These are phyloP conservation scores for Octomys mimax DNA, from an alignment of 2,797 vertebrate genomes.

Conservation along the genomic window DNA sequence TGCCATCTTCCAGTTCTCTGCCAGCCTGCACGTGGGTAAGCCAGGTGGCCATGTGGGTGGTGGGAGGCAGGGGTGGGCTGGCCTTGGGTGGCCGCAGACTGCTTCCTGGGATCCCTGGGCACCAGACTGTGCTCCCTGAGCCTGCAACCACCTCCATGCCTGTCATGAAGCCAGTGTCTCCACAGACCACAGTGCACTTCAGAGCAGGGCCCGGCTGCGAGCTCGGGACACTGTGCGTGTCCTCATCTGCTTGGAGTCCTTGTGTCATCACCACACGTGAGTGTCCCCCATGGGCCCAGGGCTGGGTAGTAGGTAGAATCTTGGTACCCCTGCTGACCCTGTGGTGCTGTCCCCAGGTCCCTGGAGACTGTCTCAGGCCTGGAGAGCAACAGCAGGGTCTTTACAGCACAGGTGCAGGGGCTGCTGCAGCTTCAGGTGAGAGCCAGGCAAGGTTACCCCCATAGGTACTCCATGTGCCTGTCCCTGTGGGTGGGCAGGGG, in stretches of 20 bases:
- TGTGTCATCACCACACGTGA: slow-evolving; percentile 96
- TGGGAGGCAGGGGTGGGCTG: neutral
- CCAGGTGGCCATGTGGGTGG: neutral
- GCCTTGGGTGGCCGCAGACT: neutral
- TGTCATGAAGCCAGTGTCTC: neutral
- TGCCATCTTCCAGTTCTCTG: slow-evolving; percentile 98
- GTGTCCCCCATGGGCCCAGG: slow-evolving; percentile 67
- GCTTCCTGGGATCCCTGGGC: neutral
- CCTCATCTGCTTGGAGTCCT: slow-evolving; percentile 97
- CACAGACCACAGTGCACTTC: slow-evolving; percentile 95
- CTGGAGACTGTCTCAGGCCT: slow-evolving; percentile 96
- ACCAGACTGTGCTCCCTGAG: neutral
- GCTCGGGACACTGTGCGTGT: slow-evolving; percentile 94
- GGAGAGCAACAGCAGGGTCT: slow-evolving; percentile 96
- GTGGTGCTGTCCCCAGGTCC: slow-evolving; percentile 88
- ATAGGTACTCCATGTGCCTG: neutral
- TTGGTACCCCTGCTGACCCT: neutral
- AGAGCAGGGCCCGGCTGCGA: slow-evolving; percentile 92
- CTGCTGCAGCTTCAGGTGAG: slow-evolving; percentile 97
- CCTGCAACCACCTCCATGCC: neutral
- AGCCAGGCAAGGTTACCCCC: accelerated
- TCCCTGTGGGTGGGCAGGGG: neutral
- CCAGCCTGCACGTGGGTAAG: slow-evolving; percentile 97
- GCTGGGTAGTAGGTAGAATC: neutral
- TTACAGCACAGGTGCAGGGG: slow-evolving; percentile 95